Percentiles rank a stretch among this genome's conserved stretches.
These are phyloP conservation scores for Abrostola triplasia DNA, from an alignment of 2,888 invertebrate genomes.

Conservation along the genomic window DNA sequence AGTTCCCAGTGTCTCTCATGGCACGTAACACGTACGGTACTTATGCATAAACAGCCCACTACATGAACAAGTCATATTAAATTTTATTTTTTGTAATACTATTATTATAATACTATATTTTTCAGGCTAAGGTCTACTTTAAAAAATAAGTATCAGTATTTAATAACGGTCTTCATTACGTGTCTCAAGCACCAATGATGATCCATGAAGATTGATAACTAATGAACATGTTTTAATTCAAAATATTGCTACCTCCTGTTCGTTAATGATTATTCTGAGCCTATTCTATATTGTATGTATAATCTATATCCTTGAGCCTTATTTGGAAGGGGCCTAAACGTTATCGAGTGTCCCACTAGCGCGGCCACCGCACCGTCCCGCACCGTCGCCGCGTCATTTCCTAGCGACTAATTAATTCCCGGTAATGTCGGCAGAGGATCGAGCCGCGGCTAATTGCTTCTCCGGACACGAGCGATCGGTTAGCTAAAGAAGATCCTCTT, in stretches of 20 bases:
- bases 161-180: no score
- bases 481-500: neutral
- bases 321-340: constrained; percentile 12
- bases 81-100: no score
- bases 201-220: no score
- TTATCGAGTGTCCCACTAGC: constrained; percentile 13
- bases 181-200: no score
- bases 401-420: constrained; percentile 3
- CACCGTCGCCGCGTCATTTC: neutral
- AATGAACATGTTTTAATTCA: no score
- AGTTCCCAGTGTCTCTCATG: no score
- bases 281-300: neutral
- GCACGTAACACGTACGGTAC: no score
- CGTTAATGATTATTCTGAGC: neutral
- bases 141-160: no score
- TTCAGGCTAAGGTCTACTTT: no score
- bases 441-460: constrained; percentile 5
- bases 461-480: constrained; percentile 1
- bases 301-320: neutral
- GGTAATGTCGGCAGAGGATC: constrained; percentile 9
- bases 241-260: no score
- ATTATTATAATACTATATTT: constrained; percentile 40
- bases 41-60: no score
- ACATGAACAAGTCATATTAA: no score
- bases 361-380: neutral